Conservation (phyloP, 2,113 vertebrate genomes). For the Oncorhynchus clarkii region DNA sequence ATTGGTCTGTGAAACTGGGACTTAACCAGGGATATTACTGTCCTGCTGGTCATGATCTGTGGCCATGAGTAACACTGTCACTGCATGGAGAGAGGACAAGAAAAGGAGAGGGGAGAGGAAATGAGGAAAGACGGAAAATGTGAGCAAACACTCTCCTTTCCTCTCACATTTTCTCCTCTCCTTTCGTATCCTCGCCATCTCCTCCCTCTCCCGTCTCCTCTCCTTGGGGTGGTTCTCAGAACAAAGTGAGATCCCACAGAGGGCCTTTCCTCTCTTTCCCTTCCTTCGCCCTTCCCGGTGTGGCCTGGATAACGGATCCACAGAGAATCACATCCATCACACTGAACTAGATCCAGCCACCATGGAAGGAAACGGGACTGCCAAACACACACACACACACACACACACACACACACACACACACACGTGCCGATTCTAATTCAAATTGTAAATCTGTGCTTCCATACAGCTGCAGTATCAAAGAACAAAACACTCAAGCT, state of each 20-base stretch:
- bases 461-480: background rate
- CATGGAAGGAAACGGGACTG: background rate
- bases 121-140: background rate
- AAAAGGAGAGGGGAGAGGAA: slow-evolving; percentile 7
- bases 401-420: background rate
- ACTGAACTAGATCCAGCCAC: slow-evolving; percentile 70
- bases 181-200: background rate
- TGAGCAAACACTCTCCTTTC: background rate
- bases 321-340: slow-evolving; percentile 53
- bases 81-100: background rate
- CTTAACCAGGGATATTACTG: slow-evolving; percentile 23
- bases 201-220: background rate
- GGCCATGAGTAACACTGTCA: slow-evolving; percentile 8
- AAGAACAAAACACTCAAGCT: background rate
- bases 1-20: too few relatives aligned
- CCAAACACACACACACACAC: slow-evolving; percentile 10
- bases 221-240: too few relatives aligned
- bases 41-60: slow-evolving; percentile 29
- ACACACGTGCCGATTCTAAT: background rate
- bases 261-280: too few relatives aligned
- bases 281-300: slow-evolving; percentile 42
- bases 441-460: background rate
- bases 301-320: slow-evolving; percentile 69
- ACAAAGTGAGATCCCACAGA: too few relatives aligned
- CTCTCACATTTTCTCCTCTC: background rate